Conservation (phyloP, 2,888 invertebrate genomes). For the Hedychridium roseum region DNA sequence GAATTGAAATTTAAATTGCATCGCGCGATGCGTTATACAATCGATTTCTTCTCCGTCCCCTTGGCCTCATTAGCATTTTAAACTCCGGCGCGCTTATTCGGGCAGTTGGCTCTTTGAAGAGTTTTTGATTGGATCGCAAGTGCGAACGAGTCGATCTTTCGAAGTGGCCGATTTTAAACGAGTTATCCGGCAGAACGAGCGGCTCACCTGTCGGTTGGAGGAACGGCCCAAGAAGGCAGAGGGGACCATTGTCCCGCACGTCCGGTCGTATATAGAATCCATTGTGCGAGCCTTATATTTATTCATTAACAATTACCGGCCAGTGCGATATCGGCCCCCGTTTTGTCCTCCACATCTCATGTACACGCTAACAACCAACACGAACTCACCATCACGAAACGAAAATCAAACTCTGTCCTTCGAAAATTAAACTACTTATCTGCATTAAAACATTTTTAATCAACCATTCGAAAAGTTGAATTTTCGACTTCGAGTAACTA, state of each 20-base stretch:
- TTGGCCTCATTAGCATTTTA: slow-evolving; percentile 18
- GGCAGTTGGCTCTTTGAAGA: slow-evolving; percentile 6
- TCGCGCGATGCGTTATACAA: no score
- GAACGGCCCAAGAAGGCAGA: slow-evolving; percentile 28
- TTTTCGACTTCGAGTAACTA: no score
- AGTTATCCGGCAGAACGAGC: slow-evolving; percentile 24
- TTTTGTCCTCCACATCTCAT: slow-evolving; percentile 30
- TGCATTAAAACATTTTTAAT: no score
- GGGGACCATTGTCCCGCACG: slow-evolving; percentile 49
- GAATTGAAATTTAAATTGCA: not conserved
- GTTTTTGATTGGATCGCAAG: slow-evolving; percentile 16
- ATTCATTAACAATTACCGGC: slow-evolving; percentile 61
- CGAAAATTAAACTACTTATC: no score
- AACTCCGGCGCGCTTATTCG: no score
- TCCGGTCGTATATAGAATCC: slow-evolving; percentile 49
- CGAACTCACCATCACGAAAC: no score
- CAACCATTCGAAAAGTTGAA: no score
- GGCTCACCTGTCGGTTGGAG: slow-evolving; percentile 45
- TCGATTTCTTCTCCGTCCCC: no score
- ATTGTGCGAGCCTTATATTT: slow-evolving; percentile 58
- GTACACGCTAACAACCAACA: slow-evolving; percentile 22
- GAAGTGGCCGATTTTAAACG: slow-evolving; percentile 36
- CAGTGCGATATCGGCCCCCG: slow-evolving; percentile 29
- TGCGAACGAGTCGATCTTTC: slow-evolving; percentile 33
- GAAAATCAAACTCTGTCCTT: no score